Conservation (phyloP, 2,888 invertebrate species). For the Allygus modestus region DNA sequence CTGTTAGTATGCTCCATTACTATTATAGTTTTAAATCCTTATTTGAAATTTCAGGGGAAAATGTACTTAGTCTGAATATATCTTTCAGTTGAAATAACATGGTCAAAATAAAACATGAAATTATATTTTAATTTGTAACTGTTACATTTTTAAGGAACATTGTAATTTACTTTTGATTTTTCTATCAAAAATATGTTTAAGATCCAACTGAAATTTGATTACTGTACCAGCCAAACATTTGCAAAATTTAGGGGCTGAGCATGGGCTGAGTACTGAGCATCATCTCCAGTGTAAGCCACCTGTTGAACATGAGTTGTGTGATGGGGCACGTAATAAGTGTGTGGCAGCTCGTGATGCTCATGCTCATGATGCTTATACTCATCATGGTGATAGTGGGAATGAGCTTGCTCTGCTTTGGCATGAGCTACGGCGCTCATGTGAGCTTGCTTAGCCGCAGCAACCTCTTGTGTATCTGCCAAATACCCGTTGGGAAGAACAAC, state of each 20-base stretch:
- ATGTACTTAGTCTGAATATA: too few relatives aligned
- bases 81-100: too few relatives aligned
- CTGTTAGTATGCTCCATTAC: too few relatives aligned
- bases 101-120: too few relatives aligned
- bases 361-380: neutral
- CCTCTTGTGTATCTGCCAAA: constrained; percentile 60
- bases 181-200: too few relatives aligned
- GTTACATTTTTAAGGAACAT: too few relatives aligned
- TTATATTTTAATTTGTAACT: too few relatives aligned
- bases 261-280: neutral
- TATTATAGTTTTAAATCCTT: too few relatives aligned
- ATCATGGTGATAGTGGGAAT: constrained; percentile 6
- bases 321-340: neutral
- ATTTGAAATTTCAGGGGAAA: too few relatives aligned
- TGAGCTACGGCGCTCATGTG: constrained; percentile 59
- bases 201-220: neutral
- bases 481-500: constrained; percentile 52
- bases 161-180: too few relatives aligned
- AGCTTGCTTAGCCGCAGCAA: constrained; percentile 51
- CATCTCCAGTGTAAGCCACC: neutral
- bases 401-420: constrained; percentile 35
- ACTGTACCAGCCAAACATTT: neutral
- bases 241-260: neutral
- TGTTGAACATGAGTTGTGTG: neutral
- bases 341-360: neutral